Evolutionary conservation across 53 echinoderm and acorn worm genomes (phyloP), one percentile per base, ranked within the genome.

Genomic region (Paelopatides confundens): DNA sequence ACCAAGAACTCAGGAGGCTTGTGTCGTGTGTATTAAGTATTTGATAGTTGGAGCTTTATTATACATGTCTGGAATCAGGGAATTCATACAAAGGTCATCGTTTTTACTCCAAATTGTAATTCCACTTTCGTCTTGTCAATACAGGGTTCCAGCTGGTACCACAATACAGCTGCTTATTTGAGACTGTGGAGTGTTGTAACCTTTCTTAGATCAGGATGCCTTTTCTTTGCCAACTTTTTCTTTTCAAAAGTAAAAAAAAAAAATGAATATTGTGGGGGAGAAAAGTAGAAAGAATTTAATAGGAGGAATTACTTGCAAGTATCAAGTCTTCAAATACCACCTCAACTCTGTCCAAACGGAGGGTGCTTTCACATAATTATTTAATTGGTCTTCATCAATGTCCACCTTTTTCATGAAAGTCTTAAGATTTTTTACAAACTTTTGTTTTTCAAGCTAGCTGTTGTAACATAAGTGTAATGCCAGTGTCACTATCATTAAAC

Each of bases 1-100:
- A 79, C 79, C 79, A 79, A 83, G 47, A 64, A 64, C 84, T 83
- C 84, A 83, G 84, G 84, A 83, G 84, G 84, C 84, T 83, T 83
- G 63, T 64, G 84, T 65, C 62, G 84, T 83, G 84, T 83, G 84
- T 83, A 83, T 83, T 14, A 43, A 83, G 84, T 83, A 65, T 83
- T 83, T 36, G 84, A 65, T 64, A 83, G 65, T 65, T 65, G 46
- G 65, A 65, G 65, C 84, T 65, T 83, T 83, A 83, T 65, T 83
- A 64, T 46, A 36, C 84, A 31, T 83, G 84, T 83, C 65, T 63
- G 84, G 63, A 83, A 64, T 83, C 84, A 83, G 84, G 84, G 84
- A 83, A 65, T 83, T 83, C 65, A 81, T 81, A 53, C 58, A 51
- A 83, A 83, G 65, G 39, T 83, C 84, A 63, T 83, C 63, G 46